Conservation (phyloP, 2,797 vertebrate genomes). For the Streptopelia turtur region DNA sequence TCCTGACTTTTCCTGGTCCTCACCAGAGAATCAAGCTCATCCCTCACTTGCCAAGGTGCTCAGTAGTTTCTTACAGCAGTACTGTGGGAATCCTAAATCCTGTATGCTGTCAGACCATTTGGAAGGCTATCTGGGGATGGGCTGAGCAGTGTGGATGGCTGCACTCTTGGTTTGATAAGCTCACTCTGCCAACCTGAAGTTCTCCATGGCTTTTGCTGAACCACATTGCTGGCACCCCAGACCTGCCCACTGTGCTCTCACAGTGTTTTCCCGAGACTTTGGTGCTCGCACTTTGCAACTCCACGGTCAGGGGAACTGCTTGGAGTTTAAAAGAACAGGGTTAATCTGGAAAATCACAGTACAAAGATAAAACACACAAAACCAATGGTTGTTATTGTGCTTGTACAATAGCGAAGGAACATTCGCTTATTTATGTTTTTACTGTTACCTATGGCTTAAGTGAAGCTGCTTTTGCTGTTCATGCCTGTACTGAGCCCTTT, state of each 20-base stretch:
- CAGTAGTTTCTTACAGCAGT: neutral
- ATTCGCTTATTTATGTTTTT: neutral
- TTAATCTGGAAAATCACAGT: neutral
- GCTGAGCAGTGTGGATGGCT: neutral
- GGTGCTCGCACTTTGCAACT: neutral
- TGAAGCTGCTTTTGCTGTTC: neutral
- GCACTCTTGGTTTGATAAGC: neutral
- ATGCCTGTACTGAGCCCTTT: neutral
- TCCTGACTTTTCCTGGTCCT: neutral
- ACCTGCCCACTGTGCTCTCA: neutral
- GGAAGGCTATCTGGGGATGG: neutral
- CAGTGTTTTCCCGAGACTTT: neutral
- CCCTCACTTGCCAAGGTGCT: neutral
- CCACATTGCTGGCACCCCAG: fast-evolving
- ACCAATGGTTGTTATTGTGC: fast-evolving
- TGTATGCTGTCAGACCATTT: fast-evolving
- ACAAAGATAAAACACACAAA: neutral
- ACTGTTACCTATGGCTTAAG: neutral
- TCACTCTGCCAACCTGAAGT: neutral
- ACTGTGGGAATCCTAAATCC: neutral
- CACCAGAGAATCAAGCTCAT: neutral
- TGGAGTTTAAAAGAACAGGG: neutral
- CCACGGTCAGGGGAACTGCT: neutral
- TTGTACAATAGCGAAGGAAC: neutral
- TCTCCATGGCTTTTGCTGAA: fast-evolving